Evolutionary conservation across 1,140 invertebrate genomes (phyloP), one percentile per base, ranked within the genome.

Genomic region (Delia radicum): DNA sequence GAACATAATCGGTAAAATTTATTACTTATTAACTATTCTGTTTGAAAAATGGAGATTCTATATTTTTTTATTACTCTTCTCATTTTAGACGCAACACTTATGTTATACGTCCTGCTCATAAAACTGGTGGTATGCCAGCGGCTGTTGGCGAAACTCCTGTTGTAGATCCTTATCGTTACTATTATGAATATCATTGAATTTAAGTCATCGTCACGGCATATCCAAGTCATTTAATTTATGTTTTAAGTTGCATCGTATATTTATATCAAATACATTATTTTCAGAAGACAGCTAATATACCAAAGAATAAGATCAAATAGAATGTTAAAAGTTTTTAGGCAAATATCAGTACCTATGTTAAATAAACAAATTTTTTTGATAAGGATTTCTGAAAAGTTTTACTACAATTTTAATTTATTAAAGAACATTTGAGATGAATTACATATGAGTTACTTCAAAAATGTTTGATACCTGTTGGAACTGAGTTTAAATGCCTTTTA

Each of bases 1-100:
- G 89, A 89, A 78, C 89, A 89, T 82, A 89, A 90, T 85, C 89
- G 89, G 89, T 90, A 78, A 87, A 77, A 77, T n/a, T 37, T 21
- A 12, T 28, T 46, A 12, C 13, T n/a, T 27, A 26, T 72, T 37
- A 63, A 63, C 15, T 48, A n/a, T 48, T 18, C 46, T 13, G 48
- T 21, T 73, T 55, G 18, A 42, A 42, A 73, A 18, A 72, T 78
- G 74, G 73, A 65, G 46, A 27, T 61, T n/a, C 26, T 6, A 79
- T 85, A 81, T 82, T 84, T 83, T 24, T 7, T 31, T 73, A 42
- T 31, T n/a, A n/a, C n/a, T n/a, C n/a, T n/a, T 28, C 7, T 28
- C 28, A 84, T 87, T 87, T 80, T 86, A 90, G 89, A 84, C 88
- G 89, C 77, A 90, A 88, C 84, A 87, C 89, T 33, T 90, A 90